phyloP scores from a whole-genome alignment of 1,140 invertebrate species.

The Platorchestia sp. region DNA sequence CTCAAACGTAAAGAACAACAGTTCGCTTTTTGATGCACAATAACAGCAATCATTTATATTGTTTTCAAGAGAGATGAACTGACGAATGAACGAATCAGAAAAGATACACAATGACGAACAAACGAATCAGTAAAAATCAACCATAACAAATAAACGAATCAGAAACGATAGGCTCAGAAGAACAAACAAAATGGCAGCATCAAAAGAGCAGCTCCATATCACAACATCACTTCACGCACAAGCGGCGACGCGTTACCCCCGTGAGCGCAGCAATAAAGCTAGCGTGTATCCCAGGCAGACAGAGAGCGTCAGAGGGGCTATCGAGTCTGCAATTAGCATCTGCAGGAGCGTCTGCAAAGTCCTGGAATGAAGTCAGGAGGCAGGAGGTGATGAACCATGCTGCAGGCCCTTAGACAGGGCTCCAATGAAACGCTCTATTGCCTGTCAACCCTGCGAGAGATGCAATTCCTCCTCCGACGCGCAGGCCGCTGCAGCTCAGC shows the following conservation, averaged over 20 bases:
- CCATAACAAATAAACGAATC: background rate
- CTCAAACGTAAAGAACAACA: too few species aligned
- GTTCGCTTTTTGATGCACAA: too few species aligned
- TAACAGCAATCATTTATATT: too few species aligned
- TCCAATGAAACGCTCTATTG: conserved; percentile 39
- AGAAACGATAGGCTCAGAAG: background rate
- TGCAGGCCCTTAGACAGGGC: background rate
- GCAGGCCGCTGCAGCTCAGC: background rate
- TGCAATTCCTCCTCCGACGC: conserved; percentile 15
- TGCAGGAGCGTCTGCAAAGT: background rate
- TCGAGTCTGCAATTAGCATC: background rate
- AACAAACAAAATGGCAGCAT: background rate
- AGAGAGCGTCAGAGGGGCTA: background rate
- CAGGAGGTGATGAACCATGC: conserved; percentile 32
- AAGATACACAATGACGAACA: background rate
- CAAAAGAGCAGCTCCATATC: background rate
- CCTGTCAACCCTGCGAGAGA: conserved; percentile 2
- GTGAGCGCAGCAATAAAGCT: background rate
- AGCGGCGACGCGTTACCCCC: background rate
- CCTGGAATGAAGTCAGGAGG: conserved; percentile 27
- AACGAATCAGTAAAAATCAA: background rate
- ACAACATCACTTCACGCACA: background rate
- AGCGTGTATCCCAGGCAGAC: background rate
- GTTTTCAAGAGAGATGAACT: too few species aligned
- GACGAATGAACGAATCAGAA: background rate